Evolutionary conservation across 2,797 vertebrate genomes (phyloP), one percentile per base, ranked within the genome.

Genomic region (Enoplosus armatus): DNA sequence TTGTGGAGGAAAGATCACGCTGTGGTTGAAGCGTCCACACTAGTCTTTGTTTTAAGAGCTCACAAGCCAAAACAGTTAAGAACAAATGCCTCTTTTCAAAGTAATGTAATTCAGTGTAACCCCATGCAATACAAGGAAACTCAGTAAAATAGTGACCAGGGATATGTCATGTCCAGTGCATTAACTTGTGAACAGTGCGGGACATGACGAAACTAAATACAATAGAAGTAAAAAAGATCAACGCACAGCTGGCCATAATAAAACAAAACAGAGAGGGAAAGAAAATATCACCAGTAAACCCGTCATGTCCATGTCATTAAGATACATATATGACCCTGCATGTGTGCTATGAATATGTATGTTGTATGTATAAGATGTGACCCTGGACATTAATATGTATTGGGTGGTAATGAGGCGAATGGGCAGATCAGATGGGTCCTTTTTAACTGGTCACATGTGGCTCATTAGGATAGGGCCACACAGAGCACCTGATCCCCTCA

Each of bases 381-480:
- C 89, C 91, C 90, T 92, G 91, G 88, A 82, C 93, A 94, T 94
- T 94, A 94, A 94, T 94, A 94, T 94, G 93, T 94, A 94, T 94
- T 94, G 93, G 84, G 87, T 59, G 84, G 93, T 94, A 94, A 94
- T 94, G 93, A 94, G 90, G 92, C 89, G 85, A 93, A 87, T 85
- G 90, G 91, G 84, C 77, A 87, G 82, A 92, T 94, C 93, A 94
- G 93, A 94, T 94, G 93, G 93, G 91, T 88, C 92, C 90, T 87
- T 90, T 89, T 89, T 93, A 94, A 94, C 90, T 92, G 90, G 93
- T 93, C 93, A 90, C 93, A 94, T 94, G 93, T 94, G 93, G 93
- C 93, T 94, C 91, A 94, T 94, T 94, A 94, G 90, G 90, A 43
- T 43, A 59, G 75, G 82, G 73, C 89, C 84, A 75, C 71, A 82